Conservation (phyloP, 2,888 invertebrate genomes). For the Agrochola lychnidis region DNA sequence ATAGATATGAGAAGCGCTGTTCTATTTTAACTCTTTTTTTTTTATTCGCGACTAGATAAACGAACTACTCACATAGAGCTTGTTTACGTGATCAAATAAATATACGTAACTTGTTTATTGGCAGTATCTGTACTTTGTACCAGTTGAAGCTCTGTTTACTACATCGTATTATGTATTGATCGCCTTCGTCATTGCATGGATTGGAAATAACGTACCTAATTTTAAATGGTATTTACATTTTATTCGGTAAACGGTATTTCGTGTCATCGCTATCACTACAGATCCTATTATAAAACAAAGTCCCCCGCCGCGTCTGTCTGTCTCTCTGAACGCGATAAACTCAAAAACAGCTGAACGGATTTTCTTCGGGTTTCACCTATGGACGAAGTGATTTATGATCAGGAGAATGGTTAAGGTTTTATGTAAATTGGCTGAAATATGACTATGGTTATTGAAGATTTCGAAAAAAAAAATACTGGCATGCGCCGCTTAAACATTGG, state of each 20-base stretch:
- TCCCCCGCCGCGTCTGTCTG: too few relatives aligned
- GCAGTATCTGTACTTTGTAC: conserved; percentile 18
- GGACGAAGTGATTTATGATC: too few relatives aligned
- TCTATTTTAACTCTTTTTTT: conserved; percentile 32
- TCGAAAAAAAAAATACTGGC: too few relatives aligned
- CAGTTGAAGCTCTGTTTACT: conserved; percentile 23
- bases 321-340: too few relatives aligned
- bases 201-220: neutral
- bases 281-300: too few relatives aligned
- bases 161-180: conserved; percentile 8
- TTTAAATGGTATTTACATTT: neutral
- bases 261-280: too few relatives aligned
- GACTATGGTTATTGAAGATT: too few relatives aligned
- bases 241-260: neutral
- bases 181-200: conserved; percentile 11
- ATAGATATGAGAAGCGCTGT: conserved; percentile 19
- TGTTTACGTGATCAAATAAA: conserved; percentile 41
- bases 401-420: too few relatives aligned
- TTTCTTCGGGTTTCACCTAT: too few relatives aligned
- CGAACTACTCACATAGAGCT: conserved; percentile 3
- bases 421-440: too few relatives aligned
- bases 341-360: too few relatives aligned
- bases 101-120: conserved; percentile 35
- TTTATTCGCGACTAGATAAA: conserved; percentile 15
- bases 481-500: too few relatives aligned